Percentiles rank a stretch among this genome's conserved stretches.
Conservation (phyloP, 2,888 invertebrate genomes). For the Muschampia plurimacula region DNA sequence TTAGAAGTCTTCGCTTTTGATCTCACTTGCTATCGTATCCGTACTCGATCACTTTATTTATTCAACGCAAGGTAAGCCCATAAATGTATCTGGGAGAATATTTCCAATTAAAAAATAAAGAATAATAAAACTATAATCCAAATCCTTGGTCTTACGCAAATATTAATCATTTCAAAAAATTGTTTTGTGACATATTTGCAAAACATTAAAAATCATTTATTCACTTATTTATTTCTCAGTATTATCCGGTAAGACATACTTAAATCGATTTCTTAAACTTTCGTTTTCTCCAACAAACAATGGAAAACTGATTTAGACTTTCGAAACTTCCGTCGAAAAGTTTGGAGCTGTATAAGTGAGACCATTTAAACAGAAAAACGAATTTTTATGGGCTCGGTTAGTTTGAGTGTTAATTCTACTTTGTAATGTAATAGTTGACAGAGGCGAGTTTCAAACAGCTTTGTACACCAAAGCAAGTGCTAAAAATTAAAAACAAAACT, state of each 20-base stretch:
- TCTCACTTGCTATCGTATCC: no score
- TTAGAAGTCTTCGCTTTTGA: no score
- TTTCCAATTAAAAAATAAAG: no score
- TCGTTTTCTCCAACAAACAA: slow-evolving; percentile 1
- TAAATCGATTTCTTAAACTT: slow-evolving; percentile 16
- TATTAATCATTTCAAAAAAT: background rate
- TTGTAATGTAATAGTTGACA: background rate
- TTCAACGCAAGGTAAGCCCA: no score
- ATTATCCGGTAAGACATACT: background rate
- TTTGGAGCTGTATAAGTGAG: slow-evolving; percentile 9
- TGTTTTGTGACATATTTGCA: background rate
- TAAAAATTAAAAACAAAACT: no score
- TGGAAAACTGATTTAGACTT: slow-evolving; percentile 18
- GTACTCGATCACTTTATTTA: no score
- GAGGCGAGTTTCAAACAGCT: no score
- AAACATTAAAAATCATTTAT: background rate
- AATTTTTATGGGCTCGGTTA: background rate
- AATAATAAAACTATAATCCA: no score
- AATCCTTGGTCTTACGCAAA: no score
- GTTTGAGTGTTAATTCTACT: slow-evolving; percentile 2
- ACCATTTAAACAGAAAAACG: slow-evolving; percentile 11
- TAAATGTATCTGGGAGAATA: no score
- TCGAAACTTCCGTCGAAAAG: slow-evolving; percentile 8
- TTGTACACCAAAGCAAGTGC: no score
- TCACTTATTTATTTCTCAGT: background rate